Conservation (phyloP, 2,797 vertebrate species). For the Chelon labrosus region DNA sequence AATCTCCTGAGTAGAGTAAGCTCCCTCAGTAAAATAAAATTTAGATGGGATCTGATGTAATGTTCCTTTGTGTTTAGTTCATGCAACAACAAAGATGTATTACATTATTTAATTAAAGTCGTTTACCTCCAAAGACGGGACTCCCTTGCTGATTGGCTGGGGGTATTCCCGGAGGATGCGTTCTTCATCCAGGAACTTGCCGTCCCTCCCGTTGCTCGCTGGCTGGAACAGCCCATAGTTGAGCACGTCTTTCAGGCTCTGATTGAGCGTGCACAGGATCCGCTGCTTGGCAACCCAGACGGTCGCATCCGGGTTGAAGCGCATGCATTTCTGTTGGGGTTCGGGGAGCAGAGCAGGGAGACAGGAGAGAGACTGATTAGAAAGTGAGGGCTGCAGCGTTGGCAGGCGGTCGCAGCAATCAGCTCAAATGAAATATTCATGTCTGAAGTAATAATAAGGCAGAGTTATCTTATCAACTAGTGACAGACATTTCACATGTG, state of each 20-base stretch:
- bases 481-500: neutral
- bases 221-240: conserved; percentile 98
- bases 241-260: conserved; percentile 94
- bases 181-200: conserved; percentile 96
- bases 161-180: conserved; percentile 92
- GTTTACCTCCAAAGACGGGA: conserved; percentile 92
- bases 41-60: no score
- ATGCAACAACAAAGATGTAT: no score
- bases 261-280: conserved; percentile 93
- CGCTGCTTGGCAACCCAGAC: conserved; percentile 95
- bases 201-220: conserved; percentile 88
- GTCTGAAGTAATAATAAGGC: neutral
- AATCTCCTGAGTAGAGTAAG: no score
- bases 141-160: conserved; percentile 88
- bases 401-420: neutral
- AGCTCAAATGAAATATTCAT: conserved; percentile 15
- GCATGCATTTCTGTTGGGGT: conserved; percentile 91
- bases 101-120: no score
- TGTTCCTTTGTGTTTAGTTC: no score
- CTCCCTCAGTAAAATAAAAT: no score
- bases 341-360: neutral
- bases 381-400: neutral
- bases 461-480: neutral
- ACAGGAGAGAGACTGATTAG: neutral
- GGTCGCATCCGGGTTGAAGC: conserved; percentile 91